Evolutionary conservation across 2,888 invertebrate genomes (phyloP), one percentile per base, ranked within the genome.

Genomic region (Ischnura elegans): DNA sequence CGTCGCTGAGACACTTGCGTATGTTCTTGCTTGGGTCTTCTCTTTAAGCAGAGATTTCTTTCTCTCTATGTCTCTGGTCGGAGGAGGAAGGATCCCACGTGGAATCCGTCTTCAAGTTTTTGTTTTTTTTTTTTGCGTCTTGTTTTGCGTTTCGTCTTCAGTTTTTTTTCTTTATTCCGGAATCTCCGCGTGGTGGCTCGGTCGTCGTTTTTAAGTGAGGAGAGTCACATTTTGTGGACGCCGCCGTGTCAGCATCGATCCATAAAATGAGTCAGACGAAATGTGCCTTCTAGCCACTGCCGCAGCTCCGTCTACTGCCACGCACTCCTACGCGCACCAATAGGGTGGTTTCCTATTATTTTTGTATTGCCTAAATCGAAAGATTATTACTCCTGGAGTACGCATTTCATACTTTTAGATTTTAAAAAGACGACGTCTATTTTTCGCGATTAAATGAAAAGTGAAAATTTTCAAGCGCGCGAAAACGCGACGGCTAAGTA

Each of bases 131-230:
- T 36, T 36, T 76, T 10, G 29, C 76, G 29, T 25, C 76, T 61
- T 25, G 76, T 29, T n/a, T 76, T 13, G 36, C 25, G 66, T 19
- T 76, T 76, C 36, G n/a, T n/a, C n/a, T n/a, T n/a, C n/a, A n/a
- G n/a, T n/a, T 19, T 61, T 76, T 16, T 13, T 36, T 36, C 10
- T 36, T 76, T 76, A 36, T 76, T 29, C 13, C 8, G 25, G n/a
- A 76, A 36, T 76, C 76, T 36, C 76, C 76, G 76, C 76, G 76
- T 76, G 76, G 76, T 76, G 76, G 8, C 76, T 76, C 36, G 36
- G 76, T 47, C 47, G 47, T 13, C 66, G 66, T 36, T 36, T 8
- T 36, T 76, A 0, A 76, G 36, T 16, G 29, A 29, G 76, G 76
- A 29, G 76, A 29, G 76, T 29, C 76, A 76, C 36, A 76, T 76